Conservation (phyloP, 2,113 vertebrate genomes). For the Tauraco erythrolophus region DNA sequence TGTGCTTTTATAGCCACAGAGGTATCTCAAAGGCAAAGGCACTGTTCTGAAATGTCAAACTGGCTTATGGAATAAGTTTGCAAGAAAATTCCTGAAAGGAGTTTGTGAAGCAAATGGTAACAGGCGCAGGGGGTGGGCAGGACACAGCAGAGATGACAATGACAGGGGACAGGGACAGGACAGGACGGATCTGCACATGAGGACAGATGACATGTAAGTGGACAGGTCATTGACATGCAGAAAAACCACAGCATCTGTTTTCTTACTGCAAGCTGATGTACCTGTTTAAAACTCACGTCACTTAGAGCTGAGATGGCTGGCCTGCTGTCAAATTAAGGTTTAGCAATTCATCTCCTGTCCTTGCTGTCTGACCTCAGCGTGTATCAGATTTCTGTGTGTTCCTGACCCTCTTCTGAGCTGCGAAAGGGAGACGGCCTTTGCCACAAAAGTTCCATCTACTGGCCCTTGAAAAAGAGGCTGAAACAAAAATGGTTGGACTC, state of each 20-base stretch:
- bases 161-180: not conserved
- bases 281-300: not conserved
- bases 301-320: not conserved
- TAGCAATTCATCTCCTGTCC: not conserved
- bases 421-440: not conserved
- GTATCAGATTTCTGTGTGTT: not conserved
- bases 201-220: not conserved
- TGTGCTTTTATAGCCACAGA: not conserved
- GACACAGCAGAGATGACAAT: not conserved
- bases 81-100: not conserved
- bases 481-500: not conserved
- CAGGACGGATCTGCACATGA: not conserved
- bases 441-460: rapidly evolving
- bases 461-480: not conserved
- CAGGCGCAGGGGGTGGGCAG: no score
- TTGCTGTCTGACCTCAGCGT: not conserved
- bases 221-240: not conserved
- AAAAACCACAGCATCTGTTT: not conserved
- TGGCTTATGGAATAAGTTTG: not conserved
- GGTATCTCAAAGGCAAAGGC: not conserved
- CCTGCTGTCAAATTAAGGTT: not conserved
- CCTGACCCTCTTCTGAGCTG: not conserved
- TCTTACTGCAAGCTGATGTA: not conserved
- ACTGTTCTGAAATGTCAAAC: not conserved
- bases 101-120: not conserved